Evolutionary conservation across 2,888 invertebrate species (phyloP).

Genomic region (Neocrepidodera transversa): DNA sequence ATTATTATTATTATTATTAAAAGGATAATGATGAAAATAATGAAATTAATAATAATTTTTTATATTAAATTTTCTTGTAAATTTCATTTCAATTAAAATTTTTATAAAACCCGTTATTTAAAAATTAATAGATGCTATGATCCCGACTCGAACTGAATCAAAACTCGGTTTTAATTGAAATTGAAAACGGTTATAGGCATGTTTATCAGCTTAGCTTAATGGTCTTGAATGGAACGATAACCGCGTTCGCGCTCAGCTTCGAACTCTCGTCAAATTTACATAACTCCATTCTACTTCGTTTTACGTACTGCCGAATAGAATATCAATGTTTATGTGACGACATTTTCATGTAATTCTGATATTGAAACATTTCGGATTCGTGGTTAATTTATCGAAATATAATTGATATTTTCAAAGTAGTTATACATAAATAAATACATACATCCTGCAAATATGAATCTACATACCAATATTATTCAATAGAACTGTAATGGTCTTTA

Average conservation of each 20-base stretch:
- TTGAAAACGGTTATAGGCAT: constrained; percentile 34
- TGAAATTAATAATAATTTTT: no score
- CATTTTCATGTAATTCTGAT: constrained; percentile 11
- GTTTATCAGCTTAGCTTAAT: constrained; percentile 36
- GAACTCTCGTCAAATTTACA: constrained; percentile 32
- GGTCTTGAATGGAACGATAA: constrained; percentile 31
- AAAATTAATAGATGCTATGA: constrained; percentile 4
- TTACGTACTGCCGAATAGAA: neutral
- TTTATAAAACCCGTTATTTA: neutral
- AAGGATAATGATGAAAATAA: no score
- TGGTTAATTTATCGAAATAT: no score
- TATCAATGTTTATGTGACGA: constrained; percentile 5
- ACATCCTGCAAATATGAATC: no score
- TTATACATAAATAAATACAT: no score
- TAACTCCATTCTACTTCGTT: constrained; percentile 28
- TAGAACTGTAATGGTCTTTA: no score
- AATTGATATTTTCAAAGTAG: no score
- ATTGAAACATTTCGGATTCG: constrained; percentile 1
- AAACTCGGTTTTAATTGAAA: constrained; percentile 34
- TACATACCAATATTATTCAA: no score
- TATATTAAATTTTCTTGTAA: no score
- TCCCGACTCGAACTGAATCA: constrained; percentile 9
- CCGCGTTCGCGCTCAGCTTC: constrained; percentile 11
- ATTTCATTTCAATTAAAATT: no score
- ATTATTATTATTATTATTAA: no score